Evolutionary conservation across 2,113 vertebrate species (phyloP).

Genomic region (Hydrolagus affinis): DNA sequence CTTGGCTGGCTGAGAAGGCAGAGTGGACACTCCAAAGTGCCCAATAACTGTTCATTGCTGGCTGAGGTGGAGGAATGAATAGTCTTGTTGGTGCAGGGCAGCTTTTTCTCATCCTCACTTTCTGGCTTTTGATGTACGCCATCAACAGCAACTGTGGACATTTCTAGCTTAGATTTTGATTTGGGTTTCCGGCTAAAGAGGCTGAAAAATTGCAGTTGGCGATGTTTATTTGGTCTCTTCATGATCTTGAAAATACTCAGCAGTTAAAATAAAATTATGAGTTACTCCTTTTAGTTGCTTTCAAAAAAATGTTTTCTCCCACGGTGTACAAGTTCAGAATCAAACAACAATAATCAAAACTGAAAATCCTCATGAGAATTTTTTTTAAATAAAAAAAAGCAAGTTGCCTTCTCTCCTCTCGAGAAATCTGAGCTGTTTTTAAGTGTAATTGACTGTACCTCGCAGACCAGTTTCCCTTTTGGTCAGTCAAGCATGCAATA

Average conservation of each 20-base stretch:
- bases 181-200: slow-evolving; percentile 60
- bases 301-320: background rate
- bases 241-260: slow-evolving; percentile 42
- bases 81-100: slow-evolving; percentile 32
- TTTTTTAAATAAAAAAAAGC: background rate
- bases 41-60: slow-evolving; percentile 60
- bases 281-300: slow-evolving; percentile 1
- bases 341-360: background rate
- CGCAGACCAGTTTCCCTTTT: background rate
- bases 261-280: background rate
- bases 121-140: slow-evolving; percentile 40
- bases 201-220: slow-evolving; percentile 57
- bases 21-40: slow-evolving; percentile 69
- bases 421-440: background rate
- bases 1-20: slow-evolving; percentile 73
- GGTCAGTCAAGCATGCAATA: background rate
- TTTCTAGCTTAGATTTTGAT: slow-evolving; percentile 48
- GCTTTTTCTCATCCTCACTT: slow-evolving; percentile 40
- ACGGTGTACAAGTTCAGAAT: slow-evolving; percentile 8
- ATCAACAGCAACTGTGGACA: background rate
- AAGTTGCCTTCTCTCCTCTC: background rate
- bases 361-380: background rate
- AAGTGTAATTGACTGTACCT: background rate
- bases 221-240: slow-evolving; percentile 59
- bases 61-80: slow-evolving; percentile 56